Evolutionary conservation across 2,797 vertebrate species (phyloP), one percentile per base, ranked within the genome.

Genomic region (Sciurus carolinensis): DNA sequence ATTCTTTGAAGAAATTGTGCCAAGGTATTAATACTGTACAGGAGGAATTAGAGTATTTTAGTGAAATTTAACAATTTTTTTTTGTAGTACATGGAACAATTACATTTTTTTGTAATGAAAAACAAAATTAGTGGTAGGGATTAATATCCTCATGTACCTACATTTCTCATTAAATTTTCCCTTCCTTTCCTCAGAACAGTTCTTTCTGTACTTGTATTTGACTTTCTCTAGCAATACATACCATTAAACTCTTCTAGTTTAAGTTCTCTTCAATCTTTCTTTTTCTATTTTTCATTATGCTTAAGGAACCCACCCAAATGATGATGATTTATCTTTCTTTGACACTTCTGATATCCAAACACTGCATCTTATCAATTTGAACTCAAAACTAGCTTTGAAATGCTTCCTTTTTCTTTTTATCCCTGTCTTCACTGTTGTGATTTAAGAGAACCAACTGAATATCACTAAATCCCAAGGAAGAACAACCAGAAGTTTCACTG

Each of bases 61-160:
- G 8, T 44, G 1, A 39, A 42, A 30, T 92, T 83, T 42, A 17
- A 71, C 71, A 50, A 17, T 42, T 33, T 33, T 33, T 33, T 94
- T 80, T 64, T 18, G 36, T 87, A 87, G 26, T 73, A 57, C 10
- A n/a, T 33, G 26, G 39, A 73, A 14, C 52, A 52, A 2, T 64
- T 13, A 36, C 26, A 72, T 97, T 4, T 62, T 62, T 92, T 94
- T 75, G 12, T 22, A 67, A 36, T 84, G 87, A 84, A 42, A 83
- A 82, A 71, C 20, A 76, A 57, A 82, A 10, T 42, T n/a, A 76
- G 24, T 54, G 13, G 5, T 80, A 73, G 18, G 73, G 2, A 28
- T 26, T n/a, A n/a, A 7, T 42, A 44, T 4, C 30, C 1, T 82
- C 5, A 24, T 42, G 26, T 24, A 30, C 28, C 4, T 64, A 57